Conservation (phyloP, 2,797 vertebrate species). For the Sebastes alutus region DNA sequence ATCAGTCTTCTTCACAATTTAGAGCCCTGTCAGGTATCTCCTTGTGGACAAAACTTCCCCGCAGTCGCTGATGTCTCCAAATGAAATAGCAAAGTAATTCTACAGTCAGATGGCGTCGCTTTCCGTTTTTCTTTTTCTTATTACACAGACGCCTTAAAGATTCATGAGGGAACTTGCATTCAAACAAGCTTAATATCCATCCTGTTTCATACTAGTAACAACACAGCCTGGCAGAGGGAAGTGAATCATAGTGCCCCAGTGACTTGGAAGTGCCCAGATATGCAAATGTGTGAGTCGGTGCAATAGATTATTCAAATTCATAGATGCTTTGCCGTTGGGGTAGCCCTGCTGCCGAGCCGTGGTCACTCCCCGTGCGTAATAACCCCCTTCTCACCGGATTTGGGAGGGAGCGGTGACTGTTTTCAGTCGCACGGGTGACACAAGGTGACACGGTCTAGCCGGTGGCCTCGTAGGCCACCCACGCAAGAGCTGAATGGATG, state of each 20-base stretch:
- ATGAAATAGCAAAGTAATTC: slow-evolving; percentile 55
- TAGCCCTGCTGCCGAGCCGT: slow-evolving; percentile 41
- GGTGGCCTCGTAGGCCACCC: slow-evolving; percentile 32
- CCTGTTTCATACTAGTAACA: slow-evolving; percentile 52
- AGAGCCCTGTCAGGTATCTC: slow-evolving; percentile 64
- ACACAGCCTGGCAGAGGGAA: slow-evolving; percentile 48
- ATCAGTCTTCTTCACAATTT: slow-evolving; percentile 72
- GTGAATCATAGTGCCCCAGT: slow-evolving; percentile 74
- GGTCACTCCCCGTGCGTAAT: slow-evolving; percentile 70
- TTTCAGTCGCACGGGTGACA: slow-evolving; percentile 46
- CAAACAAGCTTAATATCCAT: slow-evolving; percentile 68
- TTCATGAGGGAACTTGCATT: slow-evolving; percentile 64
- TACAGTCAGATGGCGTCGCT: slow-evolving; percentile 21
- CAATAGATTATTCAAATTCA: slow-evolving; percentile 76
- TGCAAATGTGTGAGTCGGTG: slow-evolving; percentile 72
- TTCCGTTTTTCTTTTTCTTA: slow-evolving; percentile 26
- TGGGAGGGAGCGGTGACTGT: slow-evolving; percentile 7
- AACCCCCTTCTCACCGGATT: slow-evolving; percentile 20
- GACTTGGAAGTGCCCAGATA: slow-evolving; percentile 69
- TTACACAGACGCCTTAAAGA: slow-evolving; percentile 60
- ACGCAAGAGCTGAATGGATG: slow-evolving; percentile 36
- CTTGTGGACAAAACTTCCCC: slow-evolving; percentile 45
- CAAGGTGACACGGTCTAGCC: slow-evolving; percentile 49
- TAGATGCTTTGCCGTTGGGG: slow-evolving; percentile 60
- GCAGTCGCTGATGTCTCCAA: slow-evolving; percentile 23